Conservation (phyloP, 2,888 invertebrate genomes). For the Limnephilus lunatus region DNA sequence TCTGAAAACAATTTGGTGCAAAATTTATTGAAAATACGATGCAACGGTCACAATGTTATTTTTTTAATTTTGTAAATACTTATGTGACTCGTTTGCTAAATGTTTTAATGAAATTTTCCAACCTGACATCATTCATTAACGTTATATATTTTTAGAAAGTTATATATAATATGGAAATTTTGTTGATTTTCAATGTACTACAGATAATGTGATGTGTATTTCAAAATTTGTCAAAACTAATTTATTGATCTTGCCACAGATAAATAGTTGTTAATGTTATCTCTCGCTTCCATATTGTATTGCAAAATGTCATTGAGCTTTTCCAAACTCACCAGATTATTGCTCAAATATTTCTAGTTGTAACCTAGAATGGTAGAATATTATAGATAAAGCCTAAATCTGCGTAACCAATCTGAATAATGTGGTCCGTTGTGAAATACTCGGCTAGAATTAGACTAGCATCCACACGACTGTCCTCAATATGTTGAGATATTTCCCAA, state of each 20-base stretch:
- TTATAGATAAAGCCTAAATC: constrained; percentile 4
- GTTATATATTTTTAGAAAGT: constrained; percentile 47
- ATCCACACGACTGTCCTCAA: neutral
- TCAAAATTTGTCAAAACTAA: constrained; percentile 41
- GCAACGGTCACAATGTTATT: constrained; percentile 33
- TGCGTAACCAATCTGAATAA: neutral
- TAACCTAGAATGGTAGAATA: constrained; percentile 58
- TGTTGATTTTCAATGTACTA: constrained; percentile 2
- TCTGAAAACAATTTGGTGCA: constrained; percentile 33
- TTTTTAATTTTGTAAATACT: constrained; percentile 58
- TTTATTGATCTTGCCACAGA: constrained; percentile 62
- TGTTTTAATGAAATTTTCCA: constrained; percentile 27
- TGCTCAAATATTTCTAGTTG: constrained; percentile 61
- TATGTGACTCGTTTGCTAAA: neutral
- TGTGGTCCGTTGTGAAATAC: neutral
- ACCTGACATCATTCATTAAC: constrained; percentile 55
- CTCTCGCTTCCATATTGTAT: neutral
- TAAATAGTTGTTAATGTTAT: constrained; percentile 34
- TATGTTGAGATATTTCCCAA: neutral
- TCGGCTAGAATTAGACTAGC: neutral
- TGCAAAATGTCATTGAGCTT: constrained; percentile 4
- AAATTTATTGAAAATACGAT: constrained; percentile 17
- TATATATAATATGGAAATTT: constrained; percentile 23
- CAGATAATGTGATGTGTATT: constrained; percentile 20
- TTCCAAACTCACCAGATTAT: constrained; percentile 37